Base-by-base conservation (phyloP, 1,140 invertebrate species). In the Lutraria rhynchaena region DNA sequence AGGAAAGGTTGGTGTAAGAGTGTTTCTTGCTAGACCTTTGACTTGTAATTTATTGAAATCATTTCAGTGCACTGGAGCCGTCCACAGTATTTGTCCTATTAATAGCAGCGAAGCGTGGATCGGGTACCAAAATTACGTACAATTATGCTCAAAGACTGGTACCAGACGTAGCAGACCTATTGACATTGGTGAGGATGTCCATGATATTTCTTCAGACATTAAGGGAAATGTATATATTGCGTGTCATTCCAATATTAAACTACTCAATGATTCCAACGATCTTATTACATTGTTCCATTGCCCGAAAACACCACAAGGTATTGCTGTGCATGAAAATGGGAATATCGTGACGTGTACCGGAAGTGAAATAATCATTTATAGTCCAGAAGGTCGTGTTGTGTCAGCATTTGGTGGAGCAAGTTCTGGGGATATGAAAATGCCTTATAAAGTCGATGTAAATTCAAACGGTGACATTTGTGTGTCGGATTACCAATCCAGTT, bases 71-170 rank as follows among this genome's bases (percentile, higher is more conserved):
- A 44, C 63, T 1, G 65, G 46, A 22, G 63, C 60, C 7, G 65
- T 80, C 0, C 63, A 67, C 35, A 69, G 76, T 57, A 80, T 80
- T 57, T 80, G 76, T 80, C 76, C 76, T 0, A 37, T 80, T 22
- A 70, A 60, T 27, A 57, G 49, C 49, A 31, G 22, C 0, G 22
- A 58, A 35, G 63, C 63, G 1, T 80, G 76, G 76, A 70, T 80
- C n/a, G 76, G 63, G 1, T 80, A 60, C 65, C 76, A 80, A 31
- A 57, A 80, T 33, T 80, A 27, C 29, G 70, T 80, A 33, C 76
- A 80, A 41, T 63, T 80, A 0, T 80, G 76, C 63, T 58, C 76
- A 31, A 80, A 80, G 29, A 31, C 60, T 9, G 76, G 76, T 17
- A 51, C 15, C 7, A n/a, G n/a, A 22, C 51, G 33, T 29, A 22